These are phyloP conservation scores for Pemphigus obesinymphae DNA, from an alignment of 1,140 invertebrate genomes.

Conservation along the genomic window DNA sequence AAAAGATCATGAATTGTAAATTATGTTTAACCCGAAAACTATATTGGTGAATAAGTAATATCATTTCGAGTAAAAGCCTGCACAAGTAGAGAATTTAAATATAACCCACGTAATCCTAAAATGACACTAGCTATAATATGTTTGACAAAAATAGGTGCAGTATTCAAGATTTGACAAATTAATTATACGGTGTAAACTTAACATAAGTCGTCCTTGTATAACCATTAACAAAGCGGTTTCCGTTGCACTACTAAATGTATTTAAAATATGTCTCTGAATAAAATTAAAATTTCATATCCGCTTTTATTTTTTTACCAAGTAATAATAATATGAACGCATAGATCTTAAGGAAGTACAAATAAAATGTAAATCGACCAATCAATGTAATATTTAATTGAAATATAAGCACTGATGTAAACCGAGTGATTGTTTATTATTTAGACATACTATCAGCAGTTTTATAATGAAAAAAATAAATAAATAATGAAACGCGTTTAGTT, in stretches of 20 bases:
- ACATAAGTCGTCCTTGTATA: constrained; percentile 7
- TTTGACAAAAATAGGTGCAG: constrained; percentile 18
- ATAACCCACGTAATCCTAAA: constrained; percentile 7
- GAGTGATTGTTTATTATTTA: neutral
- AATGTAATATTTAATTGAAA: neutral
- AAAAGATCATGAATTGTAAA: neutral
- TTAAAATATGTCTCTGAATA: neutral
- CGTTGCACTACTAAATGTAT: neutral
- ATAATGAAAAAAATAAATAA: neutral
- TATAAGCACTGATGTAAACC: too few species aligned
- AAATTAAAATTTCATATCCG: neutral
- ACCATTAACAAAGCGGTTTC: neutral
- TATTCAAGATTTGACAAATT: constrained; percentile 4
- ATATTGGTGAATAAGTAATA: neutral
- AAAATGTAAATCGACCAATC: neutral
- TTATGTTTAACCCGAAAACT: neutral
- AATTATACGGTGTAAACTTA: neutral
- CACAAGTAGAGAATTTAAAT: neutral
- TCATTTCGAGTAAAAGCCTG: neutral
- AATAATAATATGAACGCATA: neutral
- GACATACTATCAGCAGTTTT: neutral
- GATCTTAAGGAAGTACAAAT: neutral
- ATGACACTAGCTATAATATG: neutral
- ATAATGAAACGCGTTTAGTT: neutral
- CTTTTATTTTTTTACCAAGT: neutral